A percentile compares a stretch with the other conserved stretches of the same genome.
These are phyloP conservation scores for Lydus trimaculatus DNA, from an alignment of 2,888 invertebrate genomes.

Conservation along the genomic window DNA sequence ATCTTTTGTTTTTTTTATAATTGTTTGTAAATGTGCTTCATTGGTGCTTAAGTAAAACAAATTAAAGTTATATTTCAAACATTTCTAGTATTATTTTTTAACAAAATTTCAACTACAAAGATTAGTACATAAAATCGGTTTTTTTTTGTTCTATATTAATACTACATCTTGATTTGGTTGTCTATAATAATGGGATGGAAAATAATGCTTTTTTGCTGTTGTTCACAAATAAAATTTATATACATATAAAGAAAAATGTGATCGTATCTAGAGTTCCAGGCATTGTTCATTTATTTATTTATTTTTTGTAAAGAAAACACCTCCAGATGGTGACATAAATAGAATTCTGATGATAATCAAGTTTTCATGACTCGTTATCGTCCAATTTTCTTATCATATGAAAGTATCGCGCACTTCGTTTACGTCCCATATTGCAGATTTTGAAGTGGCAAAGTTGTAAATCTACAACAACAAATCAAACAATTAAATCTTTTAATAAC, in stretches of 20 bases:
- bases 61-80: slow-evolving; percentile 36
- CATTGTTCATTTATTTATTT: too few species aligned
- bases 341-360: slow-evolving; percentile 14
- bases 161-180: not conserved
- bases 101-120: slow-evolving; percentile 23
- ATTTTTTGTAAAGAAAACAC: slow-evolving; percentile 3
- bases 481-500: not conserved
- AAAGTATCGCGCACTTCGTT: slow-evolving; percentile 59
- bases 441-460: slow-evolving; percentile 74
- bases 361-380: slow-evolving; percentile 35
- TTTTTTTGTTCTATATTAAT: not conserved
- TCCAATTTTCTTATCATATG: slow-evolving; percentile 41
- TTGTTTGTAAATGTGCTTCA: slow-evolving; percentile 49
- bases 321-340: slow-evolving; percentile 8
- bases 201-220: not conserved
- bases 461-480: slow-evolving; percentile 62
- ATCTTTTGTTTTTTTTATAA: slow-evolving; percentile 39
- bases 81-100: slow-evolving; percentile 16
- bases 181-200: not conserved
- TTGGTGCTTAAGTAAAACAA: slow-evolving; percentile 45
- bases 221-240: not conserved
- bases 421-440: slow-evolving; percentile 74
- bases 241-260: not conserved
- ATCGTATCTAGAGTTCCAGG: not conserved
- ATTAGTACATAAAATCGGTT: slow-evolving; percentile 20